phyloP scores from a whole-genome alignment of 1,140 invertebrate genomes.

The Leguminivora glycinivorella region DNA sequence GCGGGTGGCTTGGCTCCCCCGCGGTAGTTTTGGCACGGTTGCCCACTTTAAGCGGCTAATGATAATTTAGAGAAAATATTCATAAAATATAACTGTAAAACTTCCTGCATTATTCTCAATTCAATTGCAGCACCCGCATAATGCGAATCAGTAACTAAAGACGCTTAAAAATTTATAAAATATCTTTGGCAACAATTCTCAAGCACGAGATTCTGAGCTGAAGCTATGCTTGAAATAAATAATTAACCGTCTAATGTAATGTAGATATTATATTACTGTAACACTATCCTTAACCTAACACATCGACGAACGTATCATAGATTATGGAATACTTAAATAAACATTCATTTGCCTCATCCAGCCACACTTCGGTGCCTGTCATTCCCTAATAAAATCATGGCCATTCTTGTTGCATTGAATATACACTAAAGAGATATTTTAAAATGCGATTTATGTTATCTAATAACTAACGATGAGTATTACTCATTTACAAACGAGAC shows the following conservation, averaged over 20 bases:
- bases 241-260: slow-evolving; percentile 33
- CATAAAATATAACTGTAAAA: slow-evolving; percentile 12
- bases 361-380: slow-evolving; percentile 54
- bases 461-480: slow-evolving; percentile 3
- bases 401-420: background rate
- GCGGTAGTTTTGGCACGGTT: slow-evolving; percentile 5
- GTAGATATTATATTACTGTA: slow-evolving; percentile 38
- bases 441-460: slow-evolving; percentile 19
- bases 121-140: slow-evolving; percentile 1
- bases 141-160: slow-evolving; percentile 1
- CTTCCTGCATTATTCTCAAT: background rate
- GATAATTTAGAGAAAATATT: slow-evolving; percentile 2
- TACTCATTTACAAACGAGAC: slow-evolving; percentile 17
- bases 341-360: slow-evolving; percentile 46
- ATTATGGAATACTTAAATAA: slow-evolving; percentile 52
- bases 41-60: slow-evolving; percentile 5
- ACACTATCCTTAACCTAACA: slow-evolving; percentile 44
- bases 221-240: slow-evolving; percentile 31
- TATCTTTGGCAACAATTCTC: slow-evolving; percentile 20
- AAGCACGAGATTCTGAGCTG: slow-evolving; percentile 24
- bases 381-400: slow-evolving; percentile 37
- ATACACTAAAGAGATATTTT: slow-evolving; percentile 15
- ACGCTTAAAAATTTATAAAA: slow-evolving; percentile 15
- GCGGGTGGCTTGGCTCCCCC: background rate
- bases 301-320: slow-evolving; percentile 44